phyloP scores from a whole-genome alignment of 2,888 invertebrate genomes.

The Sympetrum striolatum region DNA sequence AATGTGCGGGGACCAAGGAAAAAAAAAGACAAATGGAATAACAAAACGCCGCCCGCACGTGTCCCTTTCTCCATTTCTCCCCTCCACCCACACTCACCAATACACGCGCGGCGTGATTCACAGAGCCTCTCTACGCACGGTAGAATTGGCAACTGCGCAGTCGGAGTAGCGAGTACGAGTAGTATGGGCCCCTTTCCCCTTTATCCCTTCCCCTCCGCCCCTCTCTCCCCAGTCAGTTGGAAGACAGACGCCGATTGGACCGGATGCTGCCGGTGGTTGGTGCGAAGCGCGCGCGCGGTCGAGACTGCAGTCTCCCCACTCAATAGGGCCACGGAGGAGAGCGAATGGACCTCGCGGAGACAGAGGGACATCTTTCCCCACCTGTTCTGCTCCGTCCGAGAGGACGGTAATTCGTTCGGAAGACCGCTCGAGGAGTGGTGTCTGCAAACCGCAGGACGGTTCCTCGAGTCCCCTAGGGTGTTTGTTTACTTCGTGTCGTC shows the following conservation, averaged over 20 bases:
- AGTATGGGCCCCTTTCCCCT: background rate
- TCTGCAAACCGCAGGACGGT: no score
- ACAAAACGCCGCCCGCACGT: background rate
- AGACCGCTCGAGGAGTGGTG: no score
- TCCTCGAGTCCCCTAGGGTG: no score
- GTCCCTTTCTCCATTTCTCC: background rate
- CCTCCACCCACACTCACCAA: background rate
- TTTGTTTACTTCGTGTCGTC: no score
- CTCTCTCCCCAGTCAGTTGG: background rate
- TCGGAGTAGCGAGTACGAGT: slow-evolving; percentile 22
- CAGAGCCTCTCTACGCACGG: slow-evolving; percentile 7
- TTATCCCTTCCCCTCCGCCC: background rate
- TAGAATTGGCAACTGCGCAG: slow-evolving; percentile 24
- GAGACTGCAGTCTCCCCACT: background rate
- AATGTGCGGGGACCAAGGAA: background rate
- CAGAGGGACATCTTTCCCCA: background rate
- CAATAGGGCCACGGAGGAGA: background rate
- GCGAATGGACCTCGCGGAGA: background rate
- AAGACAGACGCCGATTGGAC: background rate
- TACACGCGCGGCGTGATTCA: slow-evolving; percentile 20
- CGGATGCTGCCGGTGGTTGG: background rate
- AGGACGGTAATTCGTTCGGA: background rate
- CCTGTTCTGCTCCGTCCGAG: background rate
- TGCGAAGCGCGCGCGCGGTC: background rate
- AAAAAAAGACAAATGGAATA: background rate